Evolutionary conservation across 1,140 invertebrate genomes (phyloP).

Genomic region (Drosophila auraria): DNA sequence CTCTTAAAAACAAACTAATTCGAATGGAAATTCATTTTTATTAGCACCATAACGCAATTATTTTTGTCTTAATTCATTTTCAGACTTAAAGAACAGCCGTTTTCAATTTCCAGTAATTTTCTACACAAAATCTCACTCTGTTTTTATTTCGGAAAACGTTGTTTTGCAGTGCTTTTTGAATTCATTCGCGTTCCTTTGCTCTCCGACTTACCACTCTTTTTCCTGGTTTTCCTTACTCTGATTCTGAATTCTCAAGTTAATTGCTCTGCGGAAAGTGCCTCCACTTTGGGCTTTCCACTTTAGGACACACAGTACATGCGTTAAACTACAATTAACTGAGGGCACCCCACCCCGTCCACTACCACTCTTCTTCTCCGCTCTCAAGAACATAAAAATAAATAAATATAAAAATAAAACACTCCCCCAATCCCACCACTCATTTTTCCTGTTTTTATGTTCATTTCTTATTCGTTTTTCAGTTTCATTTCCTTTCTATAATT

Average conservation of each 20-base stretch:
- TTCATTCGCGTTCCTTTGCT: background rate
- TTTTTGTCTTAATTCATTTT: too few relatives aligned
- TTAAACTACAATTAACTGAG: conserved; percentile 20
- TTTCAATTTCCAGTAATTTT: background rate
- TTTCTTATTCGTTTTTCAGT: conserved; percentile 12
- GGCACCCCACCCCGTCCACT: conserved; percentile 9
- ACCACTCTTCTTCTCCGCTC: background rate
- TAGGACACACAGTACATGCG: conserved; percentile 16
- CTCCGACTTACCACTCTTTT: conserved; percentile 6
- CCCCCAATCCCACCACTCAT: background rate
- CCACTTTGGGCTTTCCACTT: conserved; percentile 14
- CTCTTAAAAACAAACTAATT: conserved; percentile 2
- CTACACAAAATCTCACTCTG: background rate
- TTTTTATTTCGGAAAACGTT: conserved; percentile 8
- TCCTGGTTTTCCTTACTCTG: background rate
- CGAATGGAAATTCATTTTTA: conserved; percentile 4
- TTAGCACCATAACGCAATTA: background rate
- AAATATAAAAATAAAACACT: conserved; percentile 1
- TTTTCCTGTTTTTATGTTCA: conserved; percentile 11
- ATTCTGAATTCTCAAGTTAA: conserved; percentile 18
- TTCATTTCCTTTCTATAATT: conserved; percentile 6
- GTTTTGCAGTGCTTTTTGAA: conserved; percentile 28
- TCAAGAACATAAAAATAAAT: background rate
- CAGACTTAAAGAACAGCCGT: background rate
- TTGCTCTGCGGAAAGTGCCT: conserved; percentile 22